phyloP scores from a whole-genome alignment of 1,140 invertebrate genomes.

The Sycophila sp. region DNA sequence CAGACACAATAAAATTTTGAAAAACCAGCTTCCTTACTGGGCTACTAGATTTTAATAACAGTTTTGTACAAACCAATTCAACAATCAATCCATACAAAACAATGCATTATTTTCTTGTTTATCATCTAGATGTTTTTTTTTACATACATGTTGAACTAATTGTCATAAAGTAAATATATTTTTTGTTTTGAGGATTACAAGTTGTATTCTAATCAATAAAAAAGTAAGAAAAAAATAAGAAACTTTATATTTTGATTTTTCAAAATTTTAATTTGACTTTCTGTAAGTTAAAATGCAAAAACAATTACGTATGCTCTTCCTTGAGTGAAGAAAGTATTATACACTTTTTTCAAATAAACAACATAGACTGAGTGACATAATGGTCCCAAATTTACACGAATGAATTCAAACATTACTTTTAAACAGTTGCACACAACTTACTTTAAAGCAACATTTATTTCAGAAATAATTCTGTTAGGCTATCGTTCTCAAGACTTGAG shows the following conservation, averaged over 20 bases:
- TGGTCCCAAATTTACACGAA: constrained; percentile 25
- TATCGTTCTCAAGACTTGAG: not conserved
- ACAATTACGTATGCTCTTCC: constrained; percentile 39
- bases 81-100: not conserved
- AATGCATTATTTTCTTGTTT: not conserved
- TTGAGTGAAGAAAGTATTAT: constrained; percentile 39
- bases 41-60: not conserved
- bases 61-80: constrained; percentile 10
- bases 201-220: not conserved
- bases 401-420: constrained; percentile 5
- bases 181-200: not conserved
- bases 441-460: not conserved
- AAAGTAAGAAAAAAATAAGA: constrained; percentile 12
- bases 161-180: not conserved
- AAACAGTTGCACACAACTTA: constrained; percentile 4
- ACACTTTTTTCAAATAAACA: constrained; percentile 26
- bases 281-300: constrained; percentile 36
- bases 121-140: constrained; percentile 11
- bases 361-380: constrained; percentile 28
- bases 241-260: constrained; percentile 39
- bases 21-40: constrained; percentile 34
- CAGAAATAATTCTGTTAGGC: constrained; percentile 10
- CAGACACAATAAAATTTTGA: constrained; percentile 34
- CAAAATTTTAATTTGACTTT: constrained; percentile 36
- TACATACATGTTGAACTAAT: not conserved